phyloP scores from a whole-genome alignment of 2,797 vertebrate genomes.

The Neoniphon sammara region DNA sequence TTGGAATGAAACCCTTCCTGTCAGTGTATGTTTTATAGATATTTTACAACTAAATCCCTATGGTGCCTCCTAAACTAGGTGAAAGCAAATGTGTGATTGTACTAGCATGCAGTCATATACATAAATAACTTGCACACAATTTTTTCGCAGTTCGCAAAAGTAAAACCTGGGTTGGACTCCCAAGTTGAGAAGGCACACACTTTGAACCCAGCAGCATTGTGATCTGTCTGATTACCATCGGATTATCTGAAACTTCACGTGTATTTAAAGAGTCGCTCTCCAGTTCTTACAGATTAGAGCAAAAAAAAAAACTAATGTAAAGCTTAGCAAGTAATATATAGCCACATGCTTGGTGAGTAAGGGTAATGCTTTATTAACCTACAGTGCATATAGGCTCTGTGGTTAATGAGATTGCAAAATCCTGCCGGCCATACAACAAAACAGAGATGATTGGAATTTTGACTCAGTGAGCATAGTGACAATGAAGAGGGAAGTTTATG shows the following conservation, averaged over 20 bases:
- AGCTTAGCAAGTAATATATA: not conserved
- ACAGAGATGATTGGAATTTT: not conserved
- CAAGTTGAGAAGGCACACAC: not conserved
- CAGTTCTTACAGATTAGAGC: not conserved
- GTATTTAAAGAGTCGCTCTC: slow-evolving; percentile 10
- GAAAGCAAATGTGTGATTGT: no score
- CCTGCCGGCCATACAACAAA: not conserved
- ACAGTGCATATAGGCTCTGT: not conserved
- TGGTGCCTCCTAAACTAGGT: no score
- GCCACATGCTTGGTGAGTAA: not conserved
- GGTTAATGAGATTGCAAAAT: not conserved
- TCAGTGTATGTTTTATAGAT: no score
- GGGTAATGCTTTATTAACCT: slow-evolving; percentile 4
- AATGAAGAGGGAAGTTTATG: not conserved
- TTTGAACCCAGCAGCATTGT: not conserved
- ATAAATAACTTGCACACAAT: not conserved
- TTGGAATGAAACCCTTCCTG: no score
- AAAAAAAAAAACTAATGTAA: not conserved
- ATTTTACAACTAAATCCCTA: no score
- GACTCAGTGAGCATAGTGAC: not conserved
- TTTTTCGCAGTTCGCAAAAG: not conserved
- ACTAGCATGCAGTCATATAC: not conserved
- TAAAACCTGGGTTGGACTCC: not conserved
- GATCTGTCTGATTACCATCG: not conserved
- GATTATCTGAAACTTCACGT: not conserved